Percentiles rank a stretch among this genome's conserved stretches.
Evolutionary conservation across 2,888 invertebrate species (phyloP).

Genomic region (Tanypteryx hageni): DNA sequence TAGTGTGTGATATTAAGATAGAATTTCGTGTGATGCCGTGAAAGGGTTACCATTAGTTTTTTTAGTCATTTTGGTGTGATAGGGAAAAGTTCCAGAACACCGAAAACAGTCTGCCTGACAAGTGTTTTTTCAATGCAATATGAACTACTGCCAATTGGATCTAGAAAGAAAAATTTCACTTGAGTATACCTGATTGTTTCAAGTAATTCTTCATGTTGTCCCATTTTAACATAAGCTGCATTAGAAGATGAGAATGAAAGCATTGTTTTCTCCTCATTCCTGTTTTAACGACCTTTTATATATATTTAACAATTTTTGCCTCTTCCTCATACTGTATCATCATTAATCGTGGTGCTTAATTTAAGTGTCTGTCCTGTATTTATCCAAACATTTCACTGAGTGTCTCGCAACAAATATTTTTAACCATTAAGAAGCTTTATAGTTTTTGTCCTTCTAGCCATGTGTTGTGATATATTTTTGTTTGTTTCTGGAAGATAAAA

Average conservation of each 20-base stretch:
- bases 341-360: constrained; percentile 39
- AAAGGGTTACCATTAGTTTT: constrained; percentile 62
- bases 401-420: constrained; percentile 36
- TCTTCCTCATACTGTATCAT: constrained; percentile 20
- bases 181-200: constrained; percentile 37
- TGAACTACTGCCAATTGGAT: constrained; percentile 57
- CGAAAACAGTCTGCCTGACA: constrained; percentile 38
- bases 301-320: constrained; percentile 29
- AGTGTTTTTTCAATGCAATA: constrained; percentile 61
- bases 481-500: constrained; percentile 48
- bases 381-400: background rate
- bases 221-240: constrained; percentile 15
- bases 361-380: constrained; percentile 20
- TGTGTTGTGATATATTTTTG: constrained; percentile 56
- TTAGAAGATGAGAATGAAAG: background rate
- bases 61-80: constrained; percentile 47
- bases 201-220: constrained; percentile 1
- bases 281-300: background rate
- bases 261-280: constrained; percentile 35
- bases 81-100: constrained; percentile 23
- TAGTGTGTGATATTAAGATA: constrained; percentile 62
- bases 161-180: constrained; percentile 7
- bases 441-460: constrained; percentile 59
- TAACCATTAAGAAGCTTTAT: constrained; percentile 46
- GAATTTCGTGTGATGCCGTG: constrained; percentile 53